Base-by-base conservation (phyloP, 2,113 vertebrate species). In the Cephalopterus ornatus region DNA sequence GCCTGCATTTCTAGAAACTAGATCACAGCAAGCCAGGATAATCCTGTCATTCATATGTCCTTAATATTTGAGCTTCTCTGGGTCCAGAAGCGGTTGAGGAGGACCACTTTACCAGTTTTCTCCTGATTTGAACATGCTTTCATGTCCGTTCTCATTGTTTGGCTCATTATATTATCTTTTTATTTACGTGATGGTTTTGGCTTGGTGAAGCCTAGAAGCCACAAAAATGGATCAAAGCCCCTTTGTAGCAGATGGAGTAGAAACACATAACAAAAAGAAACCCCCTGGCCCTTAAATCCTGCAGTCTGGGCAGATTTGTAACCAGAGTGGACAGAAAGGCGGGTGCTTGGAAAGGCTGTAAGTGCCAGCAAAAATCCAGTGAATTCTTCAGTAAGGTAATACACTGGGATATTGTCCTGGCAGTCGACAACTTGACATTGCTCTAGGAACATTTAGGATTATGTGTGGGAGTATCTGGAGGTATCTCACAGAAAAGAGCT, bases 181-280 rank as follows among this genome's bases (percentile, higher is more conserved):
- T 6, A 24, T n/a, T 81, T 62, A 62, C 0, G 0, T 2, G 8
- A 11, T 13, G 1, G 1, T 44, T 68, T 59, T 59, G n/a, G 9
- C 35, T 59, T 50, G 5, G 8, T 12, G 8, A 70, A 73, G 41
- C 9, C 41, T 35, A 27, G 12, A 61, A 80, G 5, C 5, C 33
- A 27, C 23, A 52, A 55, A 80, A 70, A 52, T 27, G 12, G 3
- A n/a, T 39, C 44, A 89, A 91, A 76, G 21, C 7, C 32, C 20
- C 18, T 50, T 49, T 89, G 27, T 17, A 47, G 11, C 14, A 9
- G 30, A 5, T 32, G 27, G 3, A 5, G 2, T 14, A 61, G 26
- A 83, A 92, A 53, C 7, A n/a, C 2, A 11, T 7, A 37, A 26
- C 21, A 26, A 46, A 67, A 91, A 55, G 9, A 59, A 71, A 76